Conservation (phyloP, 2,888 invertebrate species). For the Acronicta alni region DNA sequence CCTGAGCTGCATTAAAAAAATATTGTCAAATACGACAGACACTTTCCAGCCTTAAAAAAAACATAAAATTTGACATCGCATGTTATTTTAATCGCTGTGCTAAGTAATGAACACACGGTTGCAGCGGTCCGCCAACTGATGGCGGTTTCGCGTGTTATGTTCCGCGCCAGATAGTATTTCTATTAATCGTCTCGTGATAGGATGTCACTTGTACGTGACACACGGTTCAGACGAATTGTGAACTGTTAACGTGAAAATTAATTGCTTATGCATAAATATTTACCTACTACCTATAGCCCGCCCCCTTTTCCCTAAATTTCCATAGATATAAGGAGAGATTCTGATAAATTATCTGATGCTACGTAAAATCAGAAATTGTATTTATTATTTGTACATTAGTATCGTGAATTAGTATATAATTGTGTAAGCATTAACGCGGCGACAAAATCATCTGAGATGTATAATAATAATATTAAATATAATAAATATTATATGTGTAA, state of each 20-base stretch:
- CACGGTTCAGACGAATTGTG: neutral
- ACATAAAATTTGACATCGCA: constrained; percentile 38
- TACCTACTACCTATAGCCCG: too few species aligned
- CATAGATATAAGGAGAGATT: too few species aligned
- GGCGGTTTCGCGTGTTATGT: constrained; percentile 66
- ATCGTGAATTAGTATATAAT: too few species aligned
- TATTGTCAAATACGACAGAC: constrained; percentile 18
- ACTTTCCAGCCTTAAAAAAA: constrained; percentile 18
- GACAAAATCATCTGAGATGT: too few species aligned
- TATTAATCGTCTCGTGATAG: constrained; percentile 66
- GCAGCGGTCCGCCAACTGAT: constrained; percentile 53
- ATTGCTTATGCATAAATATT: too few species aligned
- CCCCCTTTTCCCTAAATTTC: too few species aligned
- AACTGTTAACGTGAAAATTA: neutral
- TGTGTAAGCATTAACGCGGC: too few species aligned
- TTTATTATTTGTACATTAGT: too few species aligned
- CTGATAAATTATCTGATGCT: too few species aligned
- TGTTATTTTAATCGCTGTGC: constrained; percentile 38
- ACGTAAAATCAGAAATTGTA: too few species aligned
- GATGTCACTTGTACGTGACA: constrained; percentile 57
- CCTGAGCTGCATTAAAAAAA: neutral
- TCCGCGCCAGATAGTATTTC: constrained; percentile 69
- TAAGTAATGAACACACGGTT: constrained; percentile 51
- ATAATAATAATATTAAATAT: too few species aligned
- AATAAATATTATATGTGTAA: too few species aligned